A percentile compares a stretch with the other conserved stretches of the same genome.
phyloP scores from a whole-genome alignment of 2,797 vertebrate genomes.

The Pteropus rufus region DNA sequence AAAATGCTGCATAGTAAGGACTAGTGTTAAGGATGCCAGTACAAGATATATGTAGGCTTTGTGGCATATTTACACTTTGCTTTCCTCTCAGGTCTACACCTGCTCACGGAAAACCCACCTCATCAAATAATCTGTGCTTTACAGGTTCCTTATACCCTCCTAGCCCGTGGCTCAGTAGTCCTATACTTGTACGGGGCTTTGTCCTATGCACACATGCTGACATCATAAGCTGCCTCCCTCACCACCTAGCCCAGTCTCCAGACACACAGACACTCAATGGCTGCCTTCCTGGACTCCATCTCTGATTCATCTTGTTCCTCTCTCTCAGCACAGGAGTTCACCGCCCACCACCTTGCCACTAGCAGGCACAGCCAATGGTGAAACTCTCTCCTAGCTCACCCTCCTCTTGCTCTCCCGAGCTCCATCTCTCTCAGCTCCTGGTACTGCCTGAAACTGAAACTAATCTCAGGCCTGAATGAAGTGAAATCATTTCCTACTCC shows the following conservation, averaged over 20 bases:
- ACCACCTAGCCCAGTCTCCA: background rate
- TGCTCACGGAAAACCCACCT: background rate
- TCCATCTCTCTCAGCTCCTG: background rate
- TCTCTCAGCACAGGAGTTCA: background rate
- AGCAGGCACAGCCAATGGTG: background rate
- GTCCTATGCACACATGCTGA: background rate
- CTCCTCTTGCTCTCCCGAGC: background rate
- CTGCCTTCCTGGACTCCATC: background rate
- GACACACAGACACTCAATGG: background rate
- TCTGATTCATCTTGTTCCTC: background rate
- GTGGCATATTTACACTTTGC: background rate
- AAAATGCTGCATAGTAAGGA: background rate
- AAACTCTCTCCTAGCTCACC: background rate
- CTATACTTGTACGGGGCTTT: background rate
- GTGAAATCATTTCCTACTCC: slow-evolving; percentile 52
- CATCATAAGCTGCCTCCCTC: background rate
- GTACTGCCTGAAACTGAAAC: slow-evolving; percentile 67
- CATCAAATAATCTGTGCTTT: background rate
- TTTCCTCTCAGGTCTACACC: background rate
- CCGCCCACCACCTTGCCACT: background rate
- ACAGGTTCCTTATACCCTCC: background rate
- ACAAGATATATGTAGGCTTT: background rate
- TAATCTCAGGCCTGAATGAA: slow-evolving; percentile 50
- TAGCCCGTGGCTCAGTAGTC: background rate
- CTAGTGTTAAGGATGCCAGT: background rate